Base-by-base conservation (phyloP, 2,888 invertebrate genomes). In the Synanthedon myopaeformis region DNA sequence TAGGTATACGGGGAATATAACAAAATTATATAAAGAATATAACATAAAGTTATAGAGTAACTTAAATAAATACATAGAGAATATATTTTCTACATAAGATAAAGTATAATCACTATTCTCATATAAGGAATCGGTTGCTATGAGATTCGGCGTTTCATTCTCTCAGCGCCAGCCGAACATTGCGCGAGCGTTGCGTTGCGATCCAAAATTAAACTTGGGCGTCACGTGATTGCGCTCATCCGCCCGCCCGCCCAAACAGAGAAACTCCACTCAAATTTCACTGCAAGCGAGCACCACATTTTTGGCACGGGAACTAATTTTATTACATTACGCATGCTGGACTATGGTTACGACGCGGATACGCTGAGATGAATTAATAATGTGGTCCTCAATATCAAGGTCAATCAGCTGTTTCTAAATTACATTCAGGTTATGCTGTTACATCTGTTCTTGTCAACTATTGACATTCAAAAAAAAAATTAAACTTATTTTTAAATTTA, bases 211-310 rank as follows among this genome's bases (percentile, higher is more conserved):
- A 86, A 78, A 69, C 74, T 64, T 56, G 65, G 67, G 74, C 77
- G 82, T 83, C 86, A 86, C 82, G 82, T 82, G 85, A 79, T 79
- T 73, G 63, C 61, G 68, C 71, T 66, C 17, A n/a, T 19, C 68
- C 69, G 68, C 72, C 79, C 82, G 80, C 81, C 86, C 86, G 86
- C 84, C 86, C 87, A 87, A 86, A 87, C 84, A 78, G 79, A 87
- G 86, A 85, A 85, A 86, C 82, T 74, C 82, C 76, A 64, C 84
- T 87, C 86, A 67, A 71, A 82, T 87, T 87, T 85, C 86, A 86
- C 68, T 77, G 74, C 75, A 72, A 61, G 66, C 70, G 59, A 61
- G 65, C 67, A 63, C 60, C 61, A 57, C 63, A 62, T 64, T 67
- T 66, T 72, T 66, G 67, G 69, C 73, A 67, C 66, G 62, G 61